Base-by-base conservation (phyloP, 2,113 vertebrate species). In the Nanorana parkeri region DNA sequence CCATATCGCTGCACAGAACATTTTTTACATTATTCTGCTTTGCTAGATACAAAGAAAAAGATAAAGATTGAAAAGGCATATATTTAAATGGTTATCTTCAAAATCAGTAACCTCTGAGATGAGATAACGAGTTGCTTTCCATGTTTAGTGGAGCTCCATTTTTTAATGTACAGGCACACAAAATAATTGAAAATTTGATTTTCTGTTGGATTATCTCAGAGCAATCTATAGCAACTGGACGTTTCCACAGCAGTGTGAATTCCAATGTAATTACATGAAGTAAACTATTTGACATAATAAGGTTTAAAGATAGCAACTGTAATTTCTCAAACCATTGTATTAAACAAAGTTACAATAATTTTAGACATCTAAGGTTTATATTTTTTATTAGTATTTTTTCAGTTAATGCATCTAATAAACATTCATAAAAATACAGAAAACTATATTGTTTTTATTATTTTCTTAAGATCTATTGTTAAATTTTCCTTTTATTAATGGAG, bases 1-100 rank as follows among this genome's bases (percentile, higher is more conserved):
- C 77, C 74, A 64, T 73, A 90, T 89, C 81, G 86, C 69, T 24
- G 55, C 77, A 68, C 17, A 86, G 85, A 23, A 60, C 78, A 84
- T 89, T 78, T 87, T 89, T 86, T 87, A 73, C 84, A 75, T 86
- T 88, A 87, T 88, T 85, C 63, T 87, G 41, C 80, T 56, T 66
- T 76, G 20, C 51, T 65, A 68, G 36, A 68, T 76, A 85, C 80
- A 87, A 89, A 88, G 88, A 88, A 85, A 87, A 87, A 88, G 82
- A 55, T 8, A 16, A 88, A 80, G 75, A 86, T 78, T 78, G 69
- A 81, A 83, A 88, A 86, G 81, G 54, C 66, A 67, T 20, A 8
- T 47, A 85, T 85, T 68, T 83, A 89, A 86, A 67, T 87, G 87
- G 32, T 64, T 84, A 85, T 61, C 63, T 4, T 87, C 80, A 65